Evolutionary conservation across 2,888 invertebrate genomes (phyloP).

Genomic region (Dermolepida albohirtum): DNA sequence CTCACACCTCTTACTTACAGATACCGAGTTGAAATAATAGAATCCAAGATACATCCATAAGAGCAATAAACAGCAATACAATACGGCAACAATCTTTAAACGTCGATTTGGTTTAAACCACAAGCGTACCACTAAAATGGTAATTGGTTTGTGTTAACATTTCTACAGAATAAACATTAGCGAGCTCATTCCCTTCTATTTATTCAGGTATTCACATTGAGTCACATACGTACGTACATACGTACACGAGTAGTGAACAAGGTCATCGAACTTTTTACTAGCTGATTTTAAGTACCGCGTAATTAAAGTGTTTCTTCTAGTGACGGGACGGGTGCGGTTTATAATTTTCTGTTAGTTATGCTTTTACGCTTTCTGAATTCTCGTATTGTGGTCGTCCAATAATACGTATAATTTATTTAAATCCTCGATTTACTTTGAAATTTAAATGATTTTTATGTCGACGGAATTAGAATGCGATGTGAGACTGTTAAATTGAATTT

Average conservation of each 20-base stretch:
- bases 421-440: slow-evolving; percentile 1
- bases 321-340: slow-evolving; percentile 16
- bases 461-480: neutral
- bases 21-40: too few relatives aligned
- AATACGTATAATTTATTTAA: slow-evolving; percentile 24
- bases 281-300: slow-evolving; percentile 27
- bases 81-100: neutral
- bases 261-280: slow-evolving; percentile 39
- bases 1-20: too few relatives aligned
- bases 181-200: slow-evolving; percentile 29
- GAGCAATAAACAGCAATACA: neutral
- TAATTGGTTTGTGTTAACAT: slow-evolving; percentile 37
- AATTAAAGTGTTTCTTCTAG: slow-evolving; percentile 23
- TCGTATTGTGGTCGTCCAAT: slow-evolving; percentile 4
- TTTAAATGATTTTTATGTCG: neutral
- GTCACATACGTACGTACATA: slow-evolving; percentile 4
- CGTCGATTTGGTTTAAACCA: slow-evolving; percentile 21
- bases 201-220: slow-evolving; percentile 29
- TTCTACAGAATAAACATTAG: slow-evolving; percentile 34
- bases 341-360: slow-evolving; percentile 25
- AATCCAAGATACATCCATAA: neutral
- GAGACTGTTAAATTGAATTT: too few relatives aligned
- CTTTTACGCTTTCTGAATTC: slow-evolving; percentile 20
- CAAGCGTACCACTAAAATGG: slow-evolving; percentile 25
- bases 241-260: slow-evolving; percentile 1